Base-by-base conservation (phyloP, 2,888 invertebrate genomes). In the Trichogramma dendrolimi region DNA sequence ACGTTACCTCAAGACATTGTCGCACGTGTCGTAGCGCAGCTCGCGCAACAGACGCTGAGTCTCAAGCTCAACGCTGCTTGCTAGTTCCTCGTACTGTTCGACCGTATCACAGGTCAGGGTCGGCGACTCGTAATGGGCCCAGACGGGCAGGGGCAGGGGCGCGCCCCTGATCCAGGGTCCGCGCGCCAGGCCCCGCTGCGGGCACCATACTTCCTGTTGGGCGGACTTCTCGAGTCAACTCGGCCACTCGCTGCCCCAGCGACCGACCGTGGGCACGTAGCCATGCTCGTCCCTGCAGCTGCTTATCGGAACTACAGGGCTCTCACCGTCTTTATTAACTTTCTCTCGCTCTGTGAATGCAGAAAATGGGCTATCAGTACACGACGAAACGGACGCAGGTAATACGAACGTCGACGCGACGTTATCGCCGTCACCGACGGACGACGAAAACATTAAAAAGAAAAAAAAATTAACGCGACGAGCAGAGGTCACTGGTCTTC, bases 231-330 rank as follows among this genome's bases (percentile, higher is more conserved):
- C 89, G 94, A 94, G 94, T 94, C 94, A 94, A 93, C 94, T 94
- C 84, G 94, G 94, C 94, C 94, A 94, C 83, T 94, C 93, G 83
- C 89, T 88, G 81, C 92, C 93, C 92, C 92, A 94, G 73, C 92
- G 89, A 79, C 91, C 92, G 79, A 92, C 92, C 79, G 88, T 85
- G 82, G 92, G 92, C 82, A 88, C 84, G 76, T 85, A 85, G 69
- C 83, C 81, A 74, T 79, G 79, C 73, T 83, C 83, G 77, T 84
- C 82, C 79, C 81, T 80, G 81, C 76, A 80, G 80, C 80, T 80
- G 80, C 81, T 80, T 76, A 79, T 79, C 68, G 79, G 80, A 79
- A 80, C 80, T 73, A 80, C 80, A 81, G 80, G 80, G 80, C 78
- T 77, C 77, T 79, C 80, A 74, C 75, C 78, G 77, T 78, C 71